Conservation (phyloP, 2,113 vertebrate species). For the Circaetus gallicus region DNA sequence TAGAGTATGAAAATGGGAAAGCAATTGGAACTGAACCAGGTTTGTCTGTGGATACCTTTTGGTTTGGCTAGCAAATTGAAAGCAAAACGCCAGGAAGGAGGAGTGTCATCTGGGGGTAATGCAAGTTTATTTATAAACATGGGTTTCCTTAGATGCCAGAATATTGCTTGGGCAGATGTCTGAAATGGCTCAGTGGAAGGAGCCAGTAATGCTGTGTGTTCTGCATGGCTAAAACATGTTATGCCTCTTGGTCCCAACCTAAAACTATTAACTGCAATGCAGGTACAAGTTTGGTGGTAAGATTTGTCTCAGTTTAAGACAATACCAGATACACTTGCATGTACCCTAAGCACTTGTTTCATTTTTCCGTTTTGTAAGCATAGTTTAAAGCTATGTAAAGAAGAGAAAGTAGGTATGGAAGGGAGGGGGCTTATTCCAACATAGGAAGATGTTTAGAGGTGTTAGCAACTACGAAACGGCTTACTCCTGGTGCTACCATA, state of each 20-base stretch:
- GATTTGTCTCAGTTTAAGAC: not conserved
- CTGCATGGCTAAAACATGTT: not conserved
- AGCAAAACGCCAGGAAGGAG: not conserved
- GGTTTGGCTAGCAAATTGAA: not conserved
- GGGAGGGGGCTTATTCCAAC: not conserved
- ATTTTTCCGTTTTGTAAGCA: not conserved
- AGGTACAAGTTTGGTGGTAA: too few species aligned
- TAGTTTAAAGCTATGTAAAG: not conserved
- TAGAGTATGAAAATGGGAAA: not conserved
- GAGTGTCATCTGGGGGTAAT: not conserved
- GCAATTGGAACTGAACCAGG: not conserved
- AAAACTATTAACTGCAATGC: not conserved
- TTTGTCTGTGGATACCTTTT: not conserved
- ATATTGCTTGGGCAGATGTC: not conserved
- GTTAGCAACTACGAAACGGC: rapidly evolving
- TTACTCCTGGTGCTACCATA: not conserved
- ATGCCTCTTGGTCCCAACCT: not conserved
- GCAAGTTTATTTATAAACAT: not conserved
- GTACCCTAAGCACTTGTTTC: not conserved
- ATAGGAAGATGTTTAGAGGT: not conserved
- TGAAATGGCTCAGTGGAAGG: not conserved
- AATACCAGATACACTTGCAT: not conserved
- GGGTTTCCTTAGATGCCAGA: not conserved
- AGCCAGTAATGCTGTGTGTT: not conserved
- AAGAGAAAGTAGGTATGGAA: not conserved